phyloP scores from a whole-genome alignment of 2,113 vertebrate genomes.

The Chloebia gouldiae region DNA sequence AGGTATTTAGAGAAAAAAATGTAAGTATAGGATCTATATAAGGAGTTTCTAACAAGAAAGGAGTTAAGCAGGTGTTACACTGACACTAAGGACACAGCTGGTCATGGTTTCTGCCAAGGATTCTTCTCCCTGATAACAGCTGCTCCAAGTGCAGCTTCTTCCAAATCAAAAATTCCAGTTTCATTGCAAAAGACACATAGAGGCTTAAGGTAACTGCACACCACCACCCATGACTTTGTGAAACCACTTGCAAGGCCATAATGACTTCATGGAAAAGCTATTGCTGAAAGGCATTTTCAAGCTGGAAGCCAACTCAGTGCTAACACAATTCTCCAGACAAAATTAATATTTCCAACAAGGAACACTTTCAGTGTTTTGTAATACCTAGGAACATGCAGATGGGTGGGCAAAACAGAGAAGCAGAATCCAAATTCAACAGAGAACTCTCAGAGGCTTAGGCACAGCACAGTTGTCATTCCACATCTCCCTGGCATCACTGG shows the following conservation, averaged over 20 bases:
- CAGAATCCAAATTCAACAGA: background rate
- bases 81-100: background rate
- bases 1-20: background rate
- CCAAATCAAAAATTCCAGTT: background rate
- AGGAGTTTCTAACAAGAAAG: background rate
- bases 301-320: background rate
- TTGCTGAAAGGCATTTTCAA: conserved; percentile 1
- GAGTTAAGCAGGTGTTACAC: background rate
- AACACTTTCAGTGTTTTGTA: background rate
- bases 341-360: background rate
- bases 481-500: background rate
- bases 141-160: background rate
- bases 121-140: background rate
- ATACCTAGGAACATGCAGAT: background rate
- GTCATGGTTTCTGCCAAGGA: background rate
- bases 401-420: background rate
- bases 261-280: background rate
- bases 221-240: background rate
- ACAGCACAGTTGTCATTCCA: background rate
- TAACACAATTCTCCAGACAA: background rate
- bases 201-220: background rate
- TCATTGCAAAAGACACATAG: background rate
- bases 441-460: background rate
- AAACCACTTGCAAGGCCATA: background rate
- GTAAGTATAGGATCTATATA: background rate